Percentiles rank a stretch among this genome's conserved stretches.
Conservation (phyloP, 2,113 vertebrate genomes). For the Petroica traversi region DNA sequence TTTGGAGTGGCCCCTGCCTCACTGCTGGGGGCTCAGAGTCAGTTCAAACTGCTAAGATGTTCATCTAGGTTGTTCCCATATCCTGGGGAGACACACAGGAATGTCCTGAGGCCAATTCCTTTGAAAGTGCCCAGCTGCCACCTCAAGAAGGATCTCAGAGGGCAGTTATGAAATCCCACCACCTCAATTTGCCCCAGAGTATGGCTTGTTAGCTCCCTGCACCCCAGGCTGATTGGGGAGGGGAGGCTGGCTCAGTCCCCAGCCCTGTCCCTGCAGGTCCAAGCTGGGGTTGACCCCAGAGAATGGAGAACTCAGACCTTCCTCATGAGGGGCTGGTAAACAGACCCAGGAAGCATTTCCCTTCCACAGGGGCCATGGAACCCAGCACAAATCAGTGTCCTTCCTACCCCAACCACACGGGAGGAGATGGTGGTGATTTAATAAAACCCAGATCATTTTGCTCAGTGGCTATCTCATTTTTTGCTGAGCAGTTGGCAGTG, state of each 20-base stretch:
- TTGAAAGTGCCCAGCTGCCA: not conserved
- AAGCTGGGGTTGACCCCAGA: too few relatives aligned
- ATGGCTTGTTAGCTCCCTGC: not conserved
- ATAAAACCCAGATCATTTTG: not conserved
- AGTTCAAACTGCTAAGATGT: not conserved
- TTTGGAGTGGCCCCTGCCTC: not conserved
- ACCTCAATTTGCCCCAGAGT: rapidly evolving
- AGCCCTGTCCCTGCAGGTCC: not conserved
- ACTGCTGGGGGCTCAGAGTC: rapidly evolving
- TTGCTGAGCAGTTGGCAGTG: not conserved
- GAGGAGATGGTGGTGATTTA: not conserved
- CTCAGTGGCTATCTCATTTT: not conserved
- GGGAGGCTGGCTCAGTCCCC: not conserved
- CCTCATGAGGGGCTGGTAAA: not conserved
- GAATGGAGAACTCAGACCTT: not conserved
- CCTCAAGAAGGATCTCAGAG: not conserved
- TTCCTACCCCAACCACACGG: rapidly evolving
- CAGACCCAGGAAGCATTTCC: rapidly evolving
- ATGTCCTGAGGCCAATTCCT: not conserved
- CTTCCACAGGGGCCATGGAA: not conserved
- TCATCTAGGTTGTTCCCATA: not conserved
- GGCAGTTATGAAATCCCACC: not conserved
- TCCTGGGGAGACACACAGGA: not conserved
- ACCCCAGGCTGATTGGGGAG: not conserved
- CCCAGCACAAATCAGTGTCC: not conserved